phyloP scores from a whole-genome alignment of 2,113 vertebrate genomes.

The Myotis lucifugus region DNA sequence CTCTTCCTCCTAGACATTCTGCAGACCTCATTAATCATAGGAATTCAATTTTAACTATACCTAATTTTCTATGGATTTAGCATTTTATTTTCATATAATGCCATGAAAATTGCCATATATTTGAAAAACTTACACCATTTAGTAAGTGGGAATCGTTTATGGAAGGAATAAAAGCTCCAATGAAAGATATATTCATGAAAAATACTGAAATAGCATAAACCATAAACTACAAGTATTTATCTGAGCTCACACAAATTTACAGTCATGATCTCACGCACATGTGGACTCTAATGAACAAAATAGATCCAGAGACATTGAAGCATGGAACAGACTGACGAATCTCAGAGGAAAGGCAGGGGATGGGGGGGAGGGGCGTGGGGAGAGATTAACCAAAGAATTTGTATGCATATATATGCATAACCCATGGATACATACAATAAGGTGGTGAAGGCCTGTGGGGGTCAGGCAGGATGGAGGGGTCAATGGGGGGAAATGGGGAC shows the following conservation, averaged over 20 bases:
- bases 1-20: background rate
- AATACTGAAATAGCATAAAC: background rate
- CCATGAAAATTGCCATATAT: conserved; percentile 34
- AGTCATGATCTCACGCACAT: background rate
- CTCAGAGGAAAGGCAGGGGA: too few species aligned
- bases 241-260: background rate
- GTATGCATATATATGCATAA: too few species aligned
- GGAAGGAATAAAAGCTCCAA: background rate
- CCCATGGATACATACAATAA: too few species aligned
- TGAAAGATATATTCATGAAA: conserved; percentile 21
- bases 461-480: too few species aligned
- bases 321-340: too few species aligned
- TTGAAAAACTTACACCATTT: conserved; percentile 61
- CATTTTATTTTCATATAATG: conserved; percentile 67
- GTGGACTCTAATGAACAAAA: too few species aligned
- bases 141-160: conserved; percentile 48
- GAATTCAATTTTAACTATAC: conserved; percentile 37
- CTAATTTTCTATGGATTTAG: conserved; percentile 57
- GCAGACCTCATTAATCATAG: conserved; percentile 41
- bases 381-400: too few species aligned
- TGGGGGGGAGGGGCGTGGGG: too few species aligned
- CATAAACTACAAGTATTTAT: background rate
- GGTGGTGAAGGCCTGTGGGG: too few species aligned
- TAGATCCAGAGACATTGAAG: too few species aligned
- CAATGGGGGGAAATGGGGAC: too few species aligned